Percentiles rank a stretch among this genome's conserved stretches.
These are phyloP conservation scores for Furcula furcula DNA, from an alignment of 2,888 invertebrate genomes.

Conservation along the genomic window DNA sequence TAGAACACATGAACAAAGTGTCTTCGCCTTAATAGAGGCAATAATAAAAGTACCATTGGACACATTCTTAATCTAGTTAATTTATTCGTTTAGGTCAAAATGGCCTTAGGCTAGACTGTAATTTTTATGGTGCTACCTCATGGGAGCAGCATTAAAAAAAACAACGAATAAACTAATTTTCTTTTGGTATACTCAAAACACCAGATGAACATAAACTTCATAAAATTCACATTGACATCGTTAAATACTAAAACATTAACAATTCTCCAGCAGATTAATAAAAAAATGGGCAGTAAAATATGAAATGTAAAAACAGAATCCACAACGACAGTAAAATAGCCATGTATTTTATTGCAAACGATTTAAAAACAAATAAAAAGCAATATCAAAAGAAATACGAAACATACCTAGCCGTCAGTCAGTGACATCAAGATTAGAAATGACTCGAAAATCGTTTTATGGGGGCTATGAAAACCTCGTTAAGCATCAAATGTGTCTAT, in stretches of 20 bases:
- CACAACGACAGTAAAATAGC: constrained; percentile 1
- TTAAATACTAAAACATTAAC: constrained; percentile 8
- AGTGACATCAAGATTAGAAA: constrained; percentile 44
- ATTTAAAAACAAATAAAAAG: constrained; percentile 32
- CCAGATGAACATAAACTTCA: neutral
- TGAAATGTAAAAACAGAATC: constrained; percentile 1
- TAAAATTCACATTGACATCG: neutral
- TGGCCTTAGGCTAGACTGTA: too few relatives aligned
- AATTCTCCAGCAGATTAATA: neutral
- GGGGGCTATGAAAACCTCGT: constrained; percentile 42
- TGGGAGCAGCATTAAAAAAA: too few relatives aligned
- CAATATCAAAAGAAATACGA: constrained; percentile 18
- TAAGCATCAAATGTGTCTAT: constrained; percentile 30
- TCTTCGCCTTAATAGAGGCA: too few relatives aligned
- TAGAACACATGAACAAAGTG: too few relatives aligned
- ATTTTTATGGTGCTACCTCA: too few relatives aligned
- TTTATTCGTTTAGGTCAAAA: too few relatives aligned
- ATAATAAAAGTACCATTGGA: too few relatives aligned
- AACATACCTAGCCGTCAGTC: constrained; percentile 26
- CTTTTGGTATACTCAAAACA: too few relatives aligned
- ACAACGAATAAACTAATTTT: too few relatives aligned
- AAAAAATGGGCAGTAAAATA: neutral
- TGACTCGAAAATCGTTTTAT: constrained; percentile 43
- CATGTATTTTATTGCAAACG: constrained; percentile 24
- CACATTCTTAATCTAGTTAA: too few relatives aligned